Conservation (phyloP, 2,797 vertebrate species). For the Chaunax sp. region DNA sequence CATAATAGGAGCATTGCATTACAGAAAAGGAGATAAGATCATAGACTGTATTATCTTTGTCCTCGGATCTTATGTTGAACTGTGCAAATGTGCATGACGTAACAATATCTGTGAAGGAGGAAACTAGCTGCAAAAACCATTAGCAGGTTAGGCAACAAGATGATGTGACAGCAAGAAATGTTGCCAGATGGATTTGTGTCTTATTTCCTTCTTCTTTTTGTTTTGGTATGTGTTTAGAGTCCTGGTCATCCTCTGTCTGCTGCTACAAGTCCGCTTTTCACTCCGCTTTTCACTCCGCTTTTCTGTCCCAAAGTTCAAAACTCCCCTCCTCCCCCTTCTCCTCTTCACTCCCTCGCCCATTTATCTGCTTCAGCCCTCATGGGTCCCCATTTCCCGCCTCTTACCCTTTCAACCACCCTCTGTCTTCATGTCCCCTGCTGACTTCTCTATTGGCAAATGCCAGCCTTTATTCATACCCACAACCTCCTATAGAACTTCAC, state of each 20-base stretch:
- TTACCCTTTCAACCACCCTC: constrained; percentile 60
- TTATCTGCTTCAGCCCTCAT: constrained; percentile 57
- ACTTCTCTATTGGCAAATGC: constrained; percentile 35
- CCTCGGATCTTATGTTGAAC: constrained; percentile 39
- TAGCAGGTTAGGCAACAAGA: constrained; percentile 44
- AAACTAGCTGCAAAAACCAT: constrained; percentile 42
- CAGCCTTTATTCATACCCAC: constrained; percentile 25
- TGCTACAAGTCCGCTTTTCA: constrained; percentile 28
- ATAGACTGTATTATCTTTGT: constrained; percentile 32
- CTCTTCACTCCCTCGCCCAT: constrained; percentile 58
- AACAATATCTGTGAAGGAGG: not conserved
- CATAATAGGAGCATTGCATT: constrained; percentile 43
- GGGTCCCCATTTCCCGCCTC: constrained; percentile 67
- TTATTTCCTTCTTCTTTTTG: constrained; percentile 20
- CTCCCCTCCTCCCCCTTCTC: constrained; percentile 15
- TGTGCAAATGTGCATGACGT: constrained; percentile 20
- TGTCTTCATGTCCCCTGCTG: constrained; percentile 43
- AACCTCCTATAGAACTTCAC: constrained; percentile 36
- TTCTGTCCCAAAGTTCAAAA: constrained; percentile 47
- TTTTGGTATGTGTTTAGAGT: constrained; percentile 37
- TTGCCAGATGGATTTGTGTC: constrained; percentile 67
- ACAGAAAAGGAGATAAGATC: constrained; percentile 39
- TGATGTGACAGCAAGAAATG: constrained; percentile 50
- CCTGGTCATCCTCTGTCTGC: constrained; percentile 47
- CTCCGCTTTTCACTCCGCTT: constrained; percentile 5